Conservation (phyloP, 2,113 vertebrate species). For the Trochalopteron elliotii region DNA sequence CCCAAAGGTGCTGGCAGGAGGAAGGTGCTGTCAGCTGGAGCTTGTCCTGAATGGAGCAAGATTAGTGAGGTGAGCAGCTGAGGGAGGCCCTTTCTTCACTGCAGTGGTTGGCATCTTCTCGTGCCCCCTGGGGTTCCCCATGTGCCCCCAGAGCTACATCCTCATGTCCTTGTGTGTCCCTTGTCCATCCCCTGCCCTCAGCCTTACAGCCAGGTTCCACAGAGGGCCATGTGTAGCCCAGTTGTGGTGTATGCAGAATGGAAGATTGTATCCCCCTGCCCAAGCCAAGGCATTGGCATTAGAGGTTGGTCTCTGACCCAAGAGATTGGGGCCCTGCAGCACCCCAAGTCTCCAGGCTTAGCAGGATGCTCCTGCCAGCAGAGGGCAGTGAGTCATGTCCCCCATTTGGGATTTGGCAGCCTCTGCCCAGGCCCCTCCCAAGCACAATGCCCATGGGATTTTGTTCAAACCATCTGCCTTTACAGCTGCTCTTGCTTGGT, state of each 20-base stretch:
- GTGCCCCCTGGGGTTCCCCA: not conserved
- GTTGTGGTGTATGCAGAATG: not conserved
- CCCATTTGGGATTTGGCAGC: not conserved
- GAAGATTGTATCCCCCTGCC: not conserved
- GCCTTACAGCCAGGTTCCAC: not conserved
- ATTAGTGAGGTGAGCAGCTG: not conserved
- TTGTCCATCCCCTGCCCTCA: not conserved
- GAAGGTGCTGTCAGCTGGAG: not conserved
- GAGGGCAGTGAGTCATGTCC: not conserved
- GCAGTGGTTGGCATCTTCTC: not conserved
- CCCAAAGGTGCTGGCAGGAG: not conserved
- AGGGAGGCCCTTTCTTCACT: not conserved
- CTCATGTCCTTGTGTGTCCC: not conserved
- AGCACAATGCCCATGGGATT: not conserved
- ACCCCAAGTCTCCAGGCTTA: not conserved
- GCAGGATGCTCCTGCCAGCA: not conserved
- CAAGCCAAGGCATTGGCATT: not conserved
- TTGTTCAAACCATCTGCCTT: not conserved
- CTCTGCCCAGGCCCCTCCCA: not conserved
- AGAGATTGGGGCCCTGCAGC: not conserved
- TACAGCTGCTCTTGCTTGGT: not conserved
- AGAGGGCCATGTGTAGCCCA: not conserved
- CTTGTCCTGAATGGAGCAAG: not conserved
- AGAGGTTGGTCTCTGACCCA: not conserved
- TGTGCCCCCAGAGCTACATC: not conserved